Evolutionary conservation across 2,888 invertebrate species (phyloP).

Genomic region (Muschampia staudingeri): DNA sequence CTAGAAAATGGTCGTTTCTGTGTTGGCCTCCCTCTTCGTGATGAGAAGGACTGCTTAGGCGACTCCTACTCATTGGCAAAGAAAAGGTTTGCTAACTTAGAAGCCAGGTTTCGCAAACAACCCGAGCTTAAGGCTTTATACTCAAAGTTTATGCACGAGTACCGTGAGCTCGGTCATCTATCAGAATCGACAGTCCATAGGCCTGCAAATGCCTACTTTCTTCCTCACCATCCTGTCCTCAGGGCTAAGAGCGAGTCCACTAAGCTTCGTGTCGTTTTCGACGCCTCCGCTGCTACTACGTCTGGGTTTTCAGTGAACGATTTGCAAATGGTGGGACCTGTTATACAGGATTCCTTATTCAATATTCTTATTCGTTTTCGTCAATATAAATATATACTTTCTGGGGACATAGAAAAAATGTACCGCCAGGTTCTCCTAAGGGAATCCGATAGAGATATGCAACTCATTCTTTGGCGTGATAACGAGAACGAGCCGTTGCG

Average conservation of each 20-base stretch:
- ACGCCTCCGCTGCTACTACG: neutral
- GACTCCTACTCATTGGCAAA: slow-evolving; percentile 1
- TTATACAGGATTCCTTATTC: slow-evolving; percentile 14
- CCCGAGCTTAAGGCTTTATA: neutral
- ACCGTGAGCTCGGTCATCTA: neutral
- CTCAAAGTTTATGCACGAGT: neutral
- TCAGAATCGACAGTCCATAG: neutral
- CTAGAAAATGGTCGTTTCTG: neutral
- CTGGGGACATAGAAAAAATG: slow-evolving; percentile 10
- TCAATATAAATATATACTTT: slow-evolving; percentile 1
- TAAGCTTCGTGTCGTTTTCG: neutral
- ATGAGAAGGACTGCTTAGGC: neutral
- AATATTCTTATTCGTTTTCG: slow-evolving; percentile 6
- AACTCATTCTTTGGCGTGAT: slow-evolving; percentile 11
- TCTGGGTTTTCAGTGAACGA: neutral
- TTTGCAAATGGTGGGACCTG: neutral
- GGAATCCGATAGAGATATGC: neutral
- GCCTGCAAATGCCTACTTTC: neutral
- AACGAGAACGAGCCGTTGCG: neutral
- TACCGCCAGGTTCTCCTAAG: neutral
- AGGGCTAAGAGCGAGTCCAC: neutral
- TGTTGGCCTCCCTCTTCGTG: neutral
- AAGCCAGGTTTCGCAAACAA: neutral
- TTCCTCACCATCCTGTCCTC: slow-evolving; percentile 2
- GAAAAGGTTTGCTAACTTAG: slow-evolving; percentile 7